These are phyloP conservation scores for Trichacis sp. DNA, from an alignment of 2,888 invertebrate genomes.

Conservation along the genomic window DNA sequence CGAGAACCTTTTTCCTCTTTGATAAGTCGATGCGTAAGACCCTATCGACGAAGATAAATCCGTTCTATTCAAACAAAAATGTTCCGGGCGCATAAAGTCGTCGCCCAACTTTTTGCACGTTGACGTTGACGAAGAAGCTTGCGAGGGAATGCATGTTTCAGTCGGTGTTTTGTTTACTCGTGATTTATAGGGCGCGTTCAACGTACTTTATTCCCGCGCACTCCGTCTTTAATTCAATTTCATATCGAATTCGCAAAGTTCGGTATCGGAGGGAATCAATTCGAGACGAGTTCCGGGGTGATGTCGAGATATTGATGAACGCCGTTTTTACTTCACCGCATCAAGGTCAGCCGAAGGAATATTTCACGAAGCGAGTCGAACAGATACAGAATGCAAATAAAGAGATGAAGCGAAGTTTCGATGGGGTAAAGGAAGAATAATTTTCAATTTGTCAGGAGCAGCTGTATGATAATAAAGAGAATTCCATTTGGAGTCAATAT, in stretches of 20 bases:
- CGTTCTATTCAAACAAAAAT: conserved; percentile 27
- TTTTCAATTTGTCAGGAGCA: conserved; percentile 36
- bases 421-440: conserved; percentile 27
- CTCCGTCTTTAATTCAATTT: not conserved
- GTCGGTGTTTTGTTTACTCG: conserved; percentile 32
- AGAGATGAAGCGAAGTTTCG: not conserved
- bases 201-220: conserved; percentile 2
- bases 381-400: not conserved
- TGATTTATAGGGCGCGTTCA: conserved; percentile 29
- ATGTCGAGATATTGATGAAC: not conserved
- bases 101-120: conserved; percentile 30
- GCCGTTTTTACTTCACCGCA: not conserved
- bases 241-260: not conserved
- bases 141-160: conserved; percentile 39
- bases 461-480: conserved; percentile 38
- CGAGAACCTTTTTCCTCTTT: conserved; percentile 11
- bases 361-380: not conserved
- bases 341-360: not conserved
- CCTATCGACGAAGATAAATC: conserved; percentile 35
- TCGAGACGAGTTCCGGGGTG: not conserved
- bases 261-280: not conserved
- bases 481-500: conserved; percentile 28
- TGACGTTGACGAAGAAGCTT: conserved; percentile 42
- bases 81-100: conserved; percentile 18
- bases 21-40: conserved; percentile 18